Percentiles rank a stretch among this genome's conserved stretches.
Evolutionary conservation across 1,140 invertebrate genomes (phyloP).

Genomic region (Neodiprion virginianus): DNA sequence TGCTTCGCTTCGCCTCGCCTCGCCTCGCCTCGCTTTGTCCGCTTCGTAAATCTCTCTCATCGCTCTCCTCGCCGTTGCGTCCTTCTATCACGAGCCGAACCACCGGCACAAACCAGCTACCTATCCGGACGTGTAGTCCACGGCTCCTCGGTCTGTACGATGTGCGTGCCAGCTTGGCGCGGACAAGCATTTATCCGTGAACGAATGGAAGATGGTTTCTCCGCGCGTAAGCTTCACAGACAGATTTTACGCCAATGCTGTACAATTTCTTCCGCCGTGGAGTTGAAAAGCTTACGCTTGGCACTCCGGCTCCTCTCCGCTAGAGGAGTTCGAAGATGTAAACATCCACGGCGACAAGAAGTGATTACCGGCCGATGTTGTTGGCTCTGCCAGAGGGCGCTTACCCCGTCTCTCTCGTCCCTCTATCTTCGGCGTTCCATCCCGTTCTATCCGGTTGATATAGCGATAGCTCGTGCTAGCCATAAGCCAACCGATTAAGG

Average conservation of each 20-base stretch:
- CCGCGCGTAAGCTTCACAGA: too few relatives aligned
- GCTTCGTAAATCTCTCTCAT: too few relatives aligned
- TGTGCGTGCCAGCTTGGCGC: too few relatives aligned
- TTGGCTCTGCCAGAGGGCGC: constrained; percentile 21
- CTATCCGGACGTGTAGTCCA: too few relatives aligned
- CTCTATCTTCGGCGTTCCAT: constrained; percentile 3
- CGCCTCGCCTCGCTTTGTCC: too few relatives aligned
- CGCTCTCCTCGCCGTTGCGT: too few relatives aligned
- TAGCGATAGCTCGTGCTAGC: constrained; percentile 7
- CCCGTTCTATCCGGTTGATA: not conserved
- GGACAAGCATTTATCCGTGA: too few relatives aligned
- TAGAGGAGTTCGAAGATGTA: constrained; percentile 33
- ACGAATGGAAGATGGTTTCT: too few relatives aligned
- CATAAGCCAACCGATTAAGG: constrained; percentile 40
- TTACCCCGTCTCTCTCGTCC: constrained; percentile 34
- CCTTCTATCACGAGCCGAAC: too few relatives aligned
- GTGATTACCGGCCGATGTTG: constrained; percentile 36
- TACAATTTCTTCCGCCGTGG: constrained; percentile 25
- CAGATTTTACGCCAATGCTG: constrained; percentile 19
- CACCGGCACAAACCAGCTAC: too few relatives aligned
- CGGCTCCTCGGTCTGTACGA: too few relatives aligned
- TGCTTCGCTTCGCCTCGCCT: too few relatives aligned
- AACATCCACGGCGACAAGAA: constrained; percentile 36
- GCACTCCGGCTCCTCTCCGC: not conserved
- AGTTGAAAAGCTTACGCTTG: not conserved